A percentile compares a stretch with the other conserved stretches of the same genome.
phyloP scores from a whole-genome alignment of 2,888 invertebrate genomes.

The Incurvaria masculella region DNA sequence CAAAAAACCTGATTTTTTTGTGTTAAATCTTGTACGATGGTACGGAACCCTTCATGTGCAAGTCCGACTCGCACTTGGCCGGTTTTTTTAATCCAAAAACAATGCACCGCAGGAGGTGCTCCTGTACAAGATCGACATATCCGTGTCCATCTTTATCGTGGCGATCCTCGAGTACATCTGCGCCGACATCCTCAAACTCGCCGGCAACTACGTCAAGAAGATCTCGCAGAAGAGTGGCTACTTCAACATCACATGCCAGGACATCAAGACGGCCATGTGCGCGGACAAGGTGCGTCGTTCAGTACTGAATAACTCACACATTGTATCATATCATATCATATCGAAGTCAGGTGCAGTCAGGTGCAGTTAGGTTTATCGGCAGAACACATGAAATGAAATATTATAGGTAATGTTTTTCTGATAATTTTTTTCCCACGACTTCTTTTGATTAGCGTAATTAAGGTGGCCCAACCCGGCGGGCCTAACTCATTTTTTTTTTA shows the following conservation, averaged over 20 bases:
- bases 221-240: conserved; percentile 70
- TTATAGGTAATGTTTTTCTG: too few species aligned
- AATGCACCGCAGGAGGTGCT: conserved; percentile 80
- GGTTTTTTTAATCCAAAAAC: too few species aligned
- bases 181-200: conserved; percentile 91
- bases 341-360: conserved; percentile 8
- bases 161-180: conserved; percentile 95
- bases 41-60: too few species aligned
- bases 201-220: conserved; percentile 97
- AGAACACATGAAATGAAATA: too few species aligned
- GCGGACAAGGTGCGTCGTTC: conserved; percentile 80
- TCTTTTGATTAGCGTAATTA: too few species aligned
- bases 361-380: conserved; percentile 2
- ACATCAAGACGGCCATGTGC: conserved; percentile 96
- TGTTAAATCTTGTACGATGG: too few species aligned
- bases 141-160: conserved; percentile 86
- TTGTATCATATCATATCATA: conserved; percentile 3
- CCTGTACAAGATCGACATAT: conserved; percentile 81
- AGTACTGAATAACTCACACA: neutral
- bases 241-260: conserved; percentile 80
- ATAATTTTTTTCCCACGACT: too few species aligned
- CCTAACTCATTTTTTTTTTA: too few species aligned
- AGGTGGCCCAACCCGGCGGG: too few species aligned
- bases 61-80: too few species aligned
- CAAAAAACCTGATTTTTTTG: too few species aligned